Evolutionary conservation across 2,888 invertebrate genomes (phyloP).

Genomic region (Bugulina stolonifera): DNA sequence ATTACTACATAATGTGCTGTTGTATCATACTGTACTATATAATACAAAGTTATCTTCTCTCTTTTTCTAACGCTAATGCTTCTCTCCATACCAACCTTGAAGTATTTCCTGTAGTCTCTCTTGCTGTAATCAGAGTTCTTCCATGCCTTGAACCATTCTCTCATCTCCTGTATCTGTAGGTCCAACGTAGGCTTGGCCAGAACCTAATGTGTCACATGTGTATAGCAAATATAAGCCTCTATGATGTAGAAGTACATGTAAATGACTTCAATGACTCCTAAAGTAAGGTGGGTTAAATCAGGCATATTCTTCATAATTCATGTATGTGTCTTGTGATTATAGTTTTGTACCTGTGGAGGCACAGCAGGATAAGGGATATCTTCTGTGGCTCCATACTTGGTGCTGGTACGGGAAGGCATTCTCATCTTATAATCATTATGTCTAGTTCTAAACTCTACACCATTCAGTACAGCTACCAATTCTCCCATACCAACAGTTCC

Average conservation of each 20-base stretch:
- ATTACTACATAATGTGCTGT: no score
- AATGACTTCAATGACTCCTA: no score
- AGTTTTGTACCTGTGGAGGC: slow-evolving; percentile 33
- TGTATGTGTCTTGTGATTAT: no score
- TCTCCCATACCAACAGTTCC: slow-evolving; percentile 26
- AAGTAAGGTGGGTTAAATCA: no score
- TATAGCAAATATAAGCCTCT: no score
- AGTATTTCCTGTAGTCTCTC: slow-evolving; percentile 33
- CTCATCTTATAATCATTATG: slow-evolving; percentile 44
- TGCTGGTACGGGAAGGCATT: slow-evolving; percentile 32
- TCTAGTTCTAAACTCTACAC: slow-evolving; percentile 41
- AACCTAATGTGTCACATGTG: no score
- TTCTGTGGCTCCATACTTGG: slow-evolving; percentile 31
- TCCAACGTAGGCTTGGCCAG: slow-evolving; percentile 32
- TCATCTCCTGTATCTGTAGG: slow-evolving; percentile 36
- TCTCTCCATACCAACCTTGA: slow-evolving; percentile 36
- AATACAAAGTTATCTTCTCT: no score
- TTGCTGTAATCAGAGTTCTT: slow-evolving; percentile 31
- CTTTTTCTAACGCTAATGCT: no score
- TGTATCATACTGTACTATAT: no score
- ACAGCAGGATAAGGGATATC: slow-evolving; percentile 36
- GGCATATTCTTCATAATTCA: no score
- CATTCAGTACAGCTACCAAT: slow-evolving; percentile 36
- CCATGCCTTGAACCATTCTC: slow-evolving; percentile 35
- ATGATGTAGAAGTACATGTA: no score